Conservation (phyloP, 2,113 vertebrate genomes). For the Cisticola juncidis region DNA sequence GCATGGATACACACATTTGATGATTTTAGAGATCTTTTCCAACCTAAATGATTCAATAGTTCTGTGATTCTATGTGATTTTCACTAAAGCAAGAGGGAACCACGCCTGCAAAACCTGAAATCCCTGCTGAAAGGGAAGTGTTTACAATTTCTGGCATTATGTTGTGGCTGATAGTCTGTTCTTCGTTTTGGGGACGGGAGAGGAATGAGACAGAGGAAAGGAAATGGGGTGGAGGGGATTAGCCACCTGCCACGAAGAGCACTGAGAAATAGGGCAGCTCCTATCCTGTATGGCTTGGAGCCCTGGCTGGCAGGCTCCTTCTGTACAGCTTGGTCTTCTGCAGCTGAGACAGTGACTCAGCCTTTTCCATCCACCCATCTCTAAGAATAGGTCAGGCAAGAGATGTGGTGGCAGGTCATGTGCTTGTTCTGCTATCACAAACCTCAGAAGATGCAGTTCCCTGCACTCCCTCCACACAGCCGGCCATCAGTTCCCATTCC, state of each 20-base stretch:
- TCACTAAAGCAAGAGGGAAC: not conserved
- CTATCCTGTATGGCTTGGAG: constrained; percentile 30
- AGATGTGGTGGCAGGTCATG: constrained; percentile 30
- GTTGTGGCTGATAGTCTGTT: not conserved
- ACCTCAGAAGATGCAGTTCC: not conserved
- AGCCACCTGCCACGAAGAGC: constrained; percentile 19
- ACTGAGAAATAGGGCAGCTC: not conserved
- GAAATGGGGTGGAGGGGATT: not conserved
- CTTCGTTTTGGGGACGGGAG: not conserved
- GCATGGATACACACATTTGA: not conserved
- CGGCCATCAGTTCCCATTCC: not conserved
- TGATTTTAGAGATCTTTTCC: not conserved
- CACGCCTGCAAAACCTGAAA: not conserved
- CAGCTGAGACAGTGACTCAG: constrained; percentile 59
- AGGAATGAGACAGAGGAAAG: not conserved
- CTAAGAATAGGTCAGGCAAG: constrained; percentile 51
- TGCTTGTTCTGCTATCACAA: constrained; percentile 28
- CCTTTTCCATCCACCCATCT: constrained; percentile 49
- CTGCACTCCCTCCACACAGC: not conserved
- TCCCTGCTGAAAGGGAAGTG: not conserved
- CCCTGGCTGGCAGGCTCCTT: constrained; percentile 30
- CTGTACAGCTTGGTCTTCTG: constrained; percentile 37
- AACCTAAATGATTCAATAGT: not conserved
- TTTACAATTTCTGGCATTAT: not conserved
- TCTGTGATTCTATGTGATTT: not conserved